phyloP scores from a whole-genome alignment of 23 tunicate genomes.

The Aplidium turbinatum region DNA sequence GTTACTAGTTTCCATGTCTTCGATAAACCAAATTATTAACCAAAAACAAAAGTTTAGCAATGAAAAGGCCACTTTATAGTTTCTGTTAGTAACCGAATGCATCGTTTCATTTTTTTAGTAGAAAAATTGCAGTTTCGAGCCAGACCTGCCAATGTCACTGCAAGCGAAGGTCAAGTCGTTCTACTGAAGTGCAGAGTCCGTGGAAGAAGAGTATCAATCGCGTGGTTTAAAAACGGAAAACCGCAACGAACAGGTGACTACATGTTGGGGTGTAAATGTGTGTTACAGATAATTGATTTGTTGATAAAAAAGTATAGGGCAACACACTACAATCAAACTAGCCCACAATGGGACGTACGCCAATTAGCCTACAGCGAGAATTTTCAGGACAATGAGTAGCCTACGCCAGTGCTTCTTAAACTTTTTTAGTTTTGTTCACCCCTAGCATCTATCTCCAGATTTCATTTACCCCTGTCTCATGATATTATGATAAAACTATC shows the following conservation, averaged over 20 bases:
- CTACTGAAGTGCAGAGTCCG: slow-evolving; percentile 40
- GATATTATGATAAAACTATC: no score
- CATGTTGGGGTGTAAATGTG: neutral
- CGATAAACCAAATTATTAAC: no score
- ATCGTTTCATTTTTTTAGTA: slow-evolving; percentile 16
- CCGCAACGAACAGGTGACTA: slow-evolving; percentile 25
- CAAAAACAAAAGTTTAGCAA: no score
- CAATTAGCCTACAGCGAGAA: neutral
- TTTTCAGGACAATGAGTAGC: neutral
- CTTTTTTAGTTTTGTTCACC: no score
- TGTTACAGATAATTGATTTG: no score
- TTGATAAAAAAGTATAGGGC: no score
- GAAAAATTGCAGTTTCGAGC: slow-evolving; percentile 29
- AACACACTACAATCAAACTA: neutral
- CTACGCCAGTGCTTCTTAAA: no score
- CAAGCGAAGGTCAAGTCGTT: slow-evolving; percentile 25
- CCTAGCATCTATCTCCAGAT: no score
- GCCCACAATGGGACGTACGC: neutral
- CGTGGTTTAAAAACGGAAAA: slow-evolving; percentile 53
- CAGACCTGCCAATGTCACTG: slow-evolving; percentile 35
- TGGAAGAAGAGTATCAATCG: slow-evolving; percentile 28
- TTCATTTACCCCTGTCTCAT: no score
- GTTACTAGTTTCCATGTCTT: no score
- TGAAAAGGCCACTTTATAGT: no score
- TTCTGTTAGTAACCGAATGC: neutral